Base-by-base conservation (phyloP, 2,888 invertebrate genomes). In the Lasioglossum zephyrum region DNA sequence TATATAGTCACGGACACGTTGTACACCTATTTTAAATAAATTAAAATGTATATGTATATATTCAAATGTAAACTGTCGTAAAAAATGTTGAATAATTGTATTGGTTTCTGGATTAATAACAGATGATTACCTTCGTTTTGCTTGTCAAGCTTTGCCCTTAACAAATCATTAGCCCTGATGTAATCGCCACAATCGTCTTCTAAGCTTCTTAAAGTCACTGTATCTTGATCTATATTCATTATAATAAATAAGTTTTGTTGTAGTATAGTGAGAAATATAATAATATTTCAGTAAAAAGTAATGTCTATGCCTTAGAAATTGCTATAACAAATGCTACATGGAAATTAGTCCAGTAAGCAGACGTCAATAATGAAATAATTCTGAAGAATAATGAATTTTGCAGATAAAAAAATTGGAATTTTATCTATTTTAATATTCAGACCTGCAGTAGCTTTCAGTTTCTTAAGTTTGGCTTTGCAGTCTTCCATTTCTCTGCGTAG, bases 81-180 rank as follows among this genome's bases (percentile, higher is more conserved):
- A 5, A 26, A 16, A 31, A 31, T 31, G 5, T 63, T 16, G 13
- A 63, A 31, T 63, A 31, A 63, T 57, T 3, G 11, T 57, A 57
- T 57, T n/a, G 3, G 11, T 4, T 57, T 57, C 16, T 63, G 6
- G 4, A 18, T 36, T 63, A 36, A 63, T 18, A 31, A 31, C 8
- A 73, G 81, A 36, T 66, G 66, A 83, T 89, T 81, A 93, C 94
- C 94, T 86, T 92, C 82, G 49, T 89, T 91, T 75, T 93, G 93
- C 73, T 85, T 86, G 73, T 89, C 84, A 74, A 94, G 90, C 77
- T 89, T 91, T 70, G 77, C 76, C 26, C 47, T 89, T 70, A 94
- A 79, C 69, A 92, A 87, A 85, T 93, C 90, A 81, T 91, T 93
- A 16, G 93, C 92, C 77, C 87, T 91, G 73, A 91, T 73, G 78